Base-by-base conservation (phyloP, 2,888 invertebrate species). In the Lithophane leautieri region DNA sequence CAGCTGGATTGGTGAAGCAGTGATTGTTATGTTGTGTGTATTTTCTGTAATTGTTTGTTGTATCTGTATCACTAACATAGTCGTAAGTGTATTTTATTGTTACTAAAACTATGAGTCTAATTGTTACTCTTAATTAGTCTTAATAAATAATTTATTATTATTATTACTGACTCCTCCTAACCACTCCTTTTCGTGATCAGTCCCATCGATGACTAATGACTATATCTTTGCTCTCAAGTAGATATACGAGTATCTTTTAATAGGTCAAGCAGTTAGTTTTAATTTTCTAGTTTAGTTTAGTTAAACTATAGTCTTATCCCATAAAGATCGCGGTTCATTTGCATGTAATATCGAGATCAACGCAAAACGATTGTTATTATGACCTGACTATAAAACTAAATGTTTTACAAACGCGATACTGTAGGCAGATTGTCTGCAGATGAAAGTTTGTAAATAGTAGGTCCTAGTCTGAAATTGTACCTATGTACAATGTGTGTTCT, bases 291-390 rank as follows among this genome's bases (percentile, higher is more conserved):
- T 47, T 47, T 47, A 47, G 7, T 47, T 47, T 47, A 47, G 47
- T 47, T n/a, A n/a, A n/a, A n/a, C n/a, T n/a, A n/a, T n/a, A n/a
- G n/a, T n/a, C 9, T 74, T 63, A 78, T 73, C 72, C 16, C 22
- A 14, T 9, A 25, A 52, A 58, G 52, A 75, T 72, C 52, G 25
- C n/a, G 58, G 22, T 60, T 22, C 34, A 78, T 67, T 84, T 58
- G 52, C 83, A 81, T 42, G 40, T 77, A 60, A 34, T 61, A 62
- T 58, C 28, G 11, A 70, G 82, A 84, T 84, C 50, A 75, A 34
- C 73, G 67, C 58, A 50, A 72, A 77, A 67, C 67, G 66, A 75
- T 75, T 70, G 47, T 67, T 83, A 60, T 25, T 62, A 68, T 28
- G 28, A 56, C 47, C 52, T 56, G 58, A 44, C 40, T 78, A 72